A percentile compares a stretch with the other conserved stretches of the same genome.
Evolutionary conservation across 2,797 vertebrate species (phyloP).

Genomic region (Manis javanica): DNA sequence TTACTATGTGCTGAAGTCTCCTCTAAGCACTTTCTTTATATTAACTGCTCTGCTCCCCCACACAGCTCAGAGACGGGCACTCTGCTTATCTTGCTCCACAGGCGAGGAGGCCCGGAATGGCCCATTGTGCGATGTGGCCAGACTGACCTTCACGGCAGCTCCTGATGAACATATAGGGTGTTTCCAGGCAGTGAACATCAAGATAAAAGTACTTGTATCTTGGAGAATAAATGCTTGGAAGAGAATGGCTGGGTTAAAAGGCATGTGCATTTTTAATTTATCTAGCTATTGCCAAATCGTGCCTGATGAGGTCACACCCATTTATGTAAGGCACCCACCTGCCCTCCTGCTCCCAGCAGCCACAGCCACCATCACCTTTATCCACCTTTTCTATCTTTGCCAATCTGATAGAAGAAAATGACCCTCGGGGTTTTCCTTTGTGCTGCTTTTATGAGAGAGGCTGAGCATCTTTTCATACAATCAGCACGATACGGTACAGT

Average conservation of each 20-base stretch:
- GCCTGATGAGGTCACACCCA: neutral
- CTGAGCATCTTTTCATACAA: neutral
- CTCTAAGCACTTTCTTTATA: neutral
- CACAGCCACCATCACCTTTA: neutral
- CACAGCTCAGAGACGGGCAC: neutral
- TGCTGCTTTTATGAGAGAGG: neutral
- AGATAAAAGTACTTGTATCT: neutral
- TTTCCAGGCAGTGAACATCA: neutral
- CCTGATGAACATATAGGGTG: neutral
- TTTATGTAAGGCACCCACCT: neutral
- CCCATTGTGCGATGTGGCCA: neutral
- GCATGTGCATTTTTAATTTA: neutral
- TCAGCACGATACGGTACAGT: neutral
- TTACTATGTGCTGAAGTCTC: neutral
- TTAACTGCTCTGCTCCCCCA: neutral
- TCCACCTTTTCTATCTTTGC: neutral
- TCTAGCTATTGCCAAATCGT: neutral
- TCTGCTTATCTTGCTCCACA: neutral
- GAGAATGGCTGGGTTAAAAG: conserved; percentile 24
- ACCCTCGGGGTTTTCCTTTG: neutral
- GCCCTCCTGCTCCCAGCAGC: rapidly evolving
- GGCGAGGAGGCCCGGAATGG: neutral
- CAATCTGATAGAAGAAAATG: neutral
- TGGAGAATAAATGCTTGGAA: neutral
- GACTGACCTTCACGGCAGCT: neutral